phyloP scores from a whole-genome alignment of 2,113 vertebrate genomes.

The Aramus guarauna region DNA sequence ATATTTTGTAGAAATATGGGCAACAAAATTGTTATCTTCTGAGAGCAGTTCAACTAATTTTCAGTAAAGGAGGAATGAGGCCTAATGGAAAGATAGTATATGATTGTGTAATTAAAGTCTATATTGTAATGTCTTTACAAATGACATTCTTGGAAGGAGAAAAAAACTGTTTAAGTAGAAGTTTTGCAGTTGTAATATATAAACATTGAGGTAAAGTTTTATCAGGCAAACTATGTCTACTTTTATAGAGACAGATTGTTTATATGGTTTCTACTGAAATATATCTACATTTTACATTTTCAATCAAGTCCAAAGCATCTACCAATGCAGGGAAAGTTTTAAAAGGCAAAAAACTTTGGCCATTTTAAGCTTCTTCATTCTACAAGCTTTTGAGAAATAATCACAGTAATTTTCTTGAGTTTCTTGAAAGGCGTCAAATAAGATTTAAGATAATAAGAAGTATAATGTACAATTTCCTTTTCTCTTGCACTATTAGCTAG shows the following conservation, averaged over 20 bases:
- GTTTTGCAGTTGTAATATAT: background rate
- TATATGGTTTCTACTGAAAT: background rate
- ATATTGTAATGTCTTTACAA: rapidly evolving
- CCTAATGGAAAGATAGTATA: background rate
- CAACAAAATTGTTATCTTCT: background rate
- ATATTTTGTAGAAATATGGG: background rate
- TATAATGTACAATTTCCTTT: background rate
- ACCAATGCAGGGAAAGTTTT: background rate
- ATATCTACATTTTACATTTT: background rate
- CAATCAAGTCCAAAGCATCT: background rate
- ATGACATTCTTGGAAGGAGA: background rate
- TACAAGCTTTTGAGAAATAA: background rate
- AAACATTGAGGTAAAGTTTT: background rate
- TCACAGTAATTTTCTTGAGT: background rate
- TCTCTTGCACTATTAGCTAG: background rate
- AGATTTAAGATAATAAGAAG: background rate
- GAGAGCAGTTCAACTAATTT: background rate
- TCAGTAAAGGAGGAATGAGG: background rate
- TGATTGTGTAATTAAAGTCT: background rate
- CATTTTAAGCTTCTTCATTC: background rate
- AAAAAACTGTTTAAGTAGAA: background rate
- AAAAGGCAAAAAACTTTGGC: background rate
- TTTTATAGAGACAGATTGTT: background rate
- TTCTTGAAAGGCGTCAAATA: background rate
- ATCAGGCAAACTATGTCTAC: background rate